Evolutionary conservation across 1,140 invertebrate genomes (phyloP), one percentile per base, ranked within the genome.

Genomic region (Anastatus disparis): DNA sequence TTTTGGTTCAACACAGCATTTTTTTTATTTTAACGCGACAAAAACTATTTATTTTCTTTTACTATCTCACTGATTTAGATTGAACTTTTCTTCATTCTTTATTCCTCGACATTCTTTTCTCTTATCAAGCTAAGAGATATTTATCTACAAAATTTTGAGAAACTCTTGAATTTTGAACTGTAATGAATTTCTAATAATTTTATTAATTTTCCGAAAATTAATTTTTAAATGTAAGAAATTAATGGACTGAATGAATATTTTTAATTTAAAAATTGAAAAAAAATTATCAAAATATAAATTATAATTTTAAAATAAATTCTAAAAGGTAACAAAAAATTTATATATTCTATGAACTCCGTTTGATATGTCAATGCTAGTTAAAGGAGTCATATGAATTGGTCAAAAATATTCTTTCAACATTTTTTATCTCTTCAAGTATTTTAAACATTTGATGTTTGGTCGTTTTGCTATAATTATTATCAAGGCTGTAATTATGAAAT

Each of bases 1-100:
- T 65, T 71, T 71, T 71, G 70, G 70, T 71, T 65, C 26, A 71
- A 71, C 70, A 66, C 62, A 66, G 70, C 62, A 59, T 71, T 71
- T 64, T 29, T 64, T 71, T 64, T 24, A 3, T 64, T 71, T 64
- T 52, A 38, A 52, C 58, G 22, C 35, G 66, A 69, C 44, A 61
- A 58, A 52, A 42, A 27, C 44, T n/a, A n/a, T 26, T 58, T 61
- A 26, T 61, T n/a, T 24, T 42, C 20, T 40, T 24, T 56, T 52
- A 22, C n/a, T 55, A 1, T 55, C 3, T 26, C 13, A 55, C 24
- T 52, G 63, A 17, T 70, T 10, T 53, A 8, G 42, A 26, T 31
- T 3, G n/a, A 12, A 3, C 35, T 26, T 52, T 38, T 62, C 24
- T 61, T 24, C 12, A 35, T 22, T 13, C 62, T 17, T 31, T 53